These are phyloP conservation scores for Pheucticus melanocephalus DNA, from an alignment of 2,113 vertebrate genomes.

Conservation along the genomic window DNA sequence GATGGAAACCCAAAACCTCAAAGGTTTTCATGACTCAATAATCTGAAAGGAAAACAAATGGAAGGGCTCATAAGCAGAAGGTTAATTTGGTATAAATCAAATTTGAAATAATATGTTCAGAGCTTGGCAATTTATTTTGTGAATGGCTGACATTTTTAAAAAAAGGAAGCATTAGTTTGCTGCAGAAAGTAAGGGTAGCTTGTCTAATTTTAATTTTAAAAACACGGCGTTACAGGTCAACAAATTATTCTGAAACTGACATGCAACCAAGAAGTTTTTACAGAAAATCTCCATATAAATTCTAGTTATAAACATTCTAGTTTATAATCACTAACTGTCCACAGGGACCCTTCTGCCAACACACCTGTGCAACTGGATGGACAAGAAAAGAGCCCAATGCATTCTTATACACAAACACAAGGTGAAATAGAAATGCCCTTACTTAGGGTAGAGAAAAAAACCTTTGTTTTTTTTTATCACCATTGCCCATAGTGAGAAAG, in stretches of 20 bases:
- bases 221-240: neutral
- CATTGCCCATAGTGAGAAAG: neutral
- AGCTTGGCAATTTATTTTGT: slow-evolving; percentile 29
- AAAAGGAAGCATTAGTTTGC: neutral
- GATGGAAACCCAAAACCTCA: slow-evolving; percentile 33
- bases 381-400: neutral
- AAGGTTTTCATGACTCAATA: slow-evolving; percentile 28
- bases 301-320: neutral
- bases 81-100: slow-evolving; percentile 44
- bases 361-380: neutral
- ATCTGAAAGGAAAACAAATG: slow-evolving; percentile 27
- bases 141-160: slow-evolving; percentile 1
- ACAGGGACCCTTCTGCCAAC: neutral
- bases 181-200: neutral
- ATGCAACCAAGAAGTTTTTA: neutral
- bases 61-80: slow-evolving; percentile 17
- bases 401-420: neutral
- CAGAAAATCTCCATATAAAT: neutral
- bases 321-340: neutral
- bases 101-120: slow-evolving; percentile 26
- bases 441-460: neutral
- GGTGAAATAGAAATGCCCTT: neutral
- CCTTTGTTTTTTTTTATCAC: neutral
- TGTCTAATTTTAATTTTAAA: slow-evolving; percentile 6
- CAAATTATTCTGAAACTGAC: neutral